Evolutionary conservation across 2,113 vertebrate species (phyloP).

Genomic region (Chinchilla lanigera): DNA sequence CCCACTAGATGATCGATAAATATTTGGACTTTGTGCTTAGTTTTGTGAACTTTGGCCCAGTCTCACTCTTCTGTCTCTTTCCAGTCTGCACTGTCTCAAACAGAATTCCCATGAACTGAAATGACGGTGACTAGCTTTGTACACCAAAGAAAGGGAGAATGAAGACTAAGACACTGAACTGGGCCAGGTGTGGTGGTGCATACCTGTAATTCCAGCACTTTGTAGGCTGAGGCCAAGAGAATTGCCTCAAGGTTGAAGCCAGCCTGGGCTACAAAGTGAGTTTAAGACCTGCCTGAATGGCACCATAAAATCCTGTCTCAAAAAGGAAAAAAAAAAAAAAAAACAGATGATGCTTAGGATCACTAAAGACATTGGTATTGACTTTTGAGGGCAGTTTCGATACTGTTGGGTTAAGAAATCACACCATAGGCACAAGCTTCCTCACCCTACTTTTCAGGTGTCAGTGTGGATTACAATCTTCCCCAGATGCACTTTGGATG

Average conservation of each 20-base stretch:
- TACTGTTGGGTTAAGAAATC: not conserved
- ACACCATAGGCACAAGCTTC: not conserved
- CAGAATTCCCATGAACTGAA: not conserved
- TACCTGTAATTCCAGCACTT: not conserved
- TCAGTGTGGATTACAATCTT: not conserved
- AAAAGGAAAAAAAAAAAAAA: not conserved
- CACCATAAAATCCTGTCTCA: not conserved
- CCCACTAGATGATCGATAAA: slow-evolving; percentile 18
- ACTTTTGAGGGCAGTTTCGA: not conserved
- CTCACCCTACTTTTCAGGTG: not conserved
- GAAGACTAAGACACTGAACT: not conserved
- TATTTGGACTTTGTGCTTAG: not conserved
- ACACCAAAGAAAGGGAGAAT: not conserved
- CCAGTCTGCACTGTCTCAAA: not conserved
- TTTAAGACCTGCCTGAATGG: not conserved
- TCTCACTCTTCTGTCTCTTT: slow-evolving; percentile 2
- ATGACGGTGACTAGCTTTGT: not conserved
- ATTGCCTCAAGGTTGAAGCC: not conserved
- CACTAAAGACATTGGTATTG: not conserved
- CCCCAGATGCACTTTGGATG: not conserved
- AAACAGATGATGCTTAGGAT: not conserved
- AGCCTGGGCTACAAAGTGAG: not conserved
- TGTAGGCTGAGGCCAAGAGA: not conserved
- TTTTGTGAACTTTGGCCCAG: slow-evolving; percentile 41
- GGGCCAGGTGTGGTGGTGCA: too few species aligned